Base-by-base conservation (phyloP, 2,113 vertebrate genomes). In the Dendrocopos noguchii region DNA sequence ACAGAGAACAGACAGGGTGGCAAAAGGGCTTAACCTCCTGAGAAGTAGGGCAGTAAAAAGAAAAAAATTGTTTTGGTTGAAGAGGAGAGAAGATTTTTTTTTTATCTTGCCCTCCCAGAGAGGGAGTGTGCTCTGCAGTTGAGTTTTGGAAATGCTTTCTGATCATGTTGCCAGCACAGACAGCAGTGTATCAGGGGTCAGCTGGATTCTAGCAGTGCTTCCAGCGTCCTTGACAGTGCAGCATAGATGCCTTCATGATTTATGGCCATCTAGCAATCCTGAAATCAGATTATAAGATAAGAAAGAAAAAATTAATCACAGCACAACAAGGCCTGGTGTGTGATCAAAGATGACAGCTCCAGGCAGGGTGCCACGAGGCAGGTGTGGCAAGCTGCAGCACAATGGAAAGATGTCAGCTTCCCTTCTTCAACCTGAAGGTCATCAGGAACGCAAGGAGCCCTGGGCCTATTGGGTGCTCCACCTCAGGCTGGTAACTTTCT, bases 61-160 rank as follows among this genome's bases (percentile, higher is more conserved):
- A 13, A 16, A 2, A 19, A 47, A 47, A 29, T 15, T 31, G 13
- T 47, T 65, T 46, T 24, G 8, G 17, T 75, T 34, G 64, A 95
- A 82, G 19, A 82, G 18, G 17, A 71, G 8, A 4, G 55, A 42
- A 91, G 22, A 31, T 70, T 59, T 72, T 16, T 76, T 85, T 85
- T 85, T 39, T 39, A 39, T 39, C 70, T 39, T 94, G n/a, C 46
- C 85, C 21, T 82, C 89, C 20, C n/a, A 85, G 25, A 84, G 52
- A 81, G 66, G 47, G 29, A 76, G 64, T 53, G 36, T 77, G 33
- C 67, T 87, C 64, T 74, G 39, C 46, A 8, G 65, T 52, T 74
- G 36, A 85, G 73, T 85, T 95, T 90, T 83, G 73, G 47, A 95
- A 93, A 80, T 90, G 91, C 22, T 64, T 95, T 34, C 74, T 91